Evolutionary conservation across 2,888 invertebrate genomes (phyloP), one percentile per base, ranked within the genome.

Genomic region (Limnephilus auricula): DNA sequence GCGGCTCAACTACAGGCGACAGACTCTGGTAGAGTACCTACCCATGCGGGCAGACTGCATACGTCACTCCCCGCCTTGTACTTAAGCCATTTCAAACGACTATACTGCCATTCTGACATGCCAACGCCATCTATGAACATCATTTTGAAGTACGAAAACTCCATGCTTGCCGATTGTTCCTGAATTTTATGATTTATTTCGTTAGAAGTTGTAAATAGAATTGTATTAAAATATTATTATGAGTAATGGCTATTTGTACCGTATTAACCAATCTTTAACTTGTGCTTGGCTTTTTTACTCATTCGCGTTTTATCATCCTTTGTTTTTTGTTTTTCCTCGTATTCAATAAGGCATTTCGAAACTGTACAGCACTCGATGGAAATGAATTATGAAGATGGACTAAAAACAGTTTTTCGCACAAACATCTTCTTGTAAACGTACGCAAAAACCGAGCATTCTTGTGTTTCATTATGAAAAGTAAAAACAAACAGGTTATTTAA

Each of bases 111-210:
- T 30, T 37, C 18, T 45, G 37, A 40, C 45, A n/a, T 30, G 85
- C 85, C 37, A 85, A n/a, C 40, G 85, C 85, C 40, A 85, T 85
- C 85, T 85, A 40, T 40, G 85, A 85, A 85, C n/a, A 15, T 25
- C 65, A 65, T 25, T 65, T 65, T 65, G n/a, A 65, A 65, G 65
- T n/a, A 25, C 65, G 9, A n/a, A 25, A 9, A 65, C 6, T 50
- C 13, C 13, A 5, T 18, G 50, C 18, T 50, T 18, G 50, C 50
- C 18, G 50, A 50, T 50, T 50, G 50, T 50, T 18, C 50, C 4
- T 18, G 5, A 50, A 15, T 4, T 2, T 15, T 25, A 5, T 65
- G 50, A 65, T 65, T 3, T 18, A 25, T 65, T 65, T 18, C 25
- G 40, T 40, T 40, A 12, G 40, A 10, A 40, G 5, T 40, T 40